A percentile compares a stretch with the other conserved stretches of the same genome.
Conservation (phyloP, 2,113 vertebrate species). For the Phainopepla nitens region DNA sequence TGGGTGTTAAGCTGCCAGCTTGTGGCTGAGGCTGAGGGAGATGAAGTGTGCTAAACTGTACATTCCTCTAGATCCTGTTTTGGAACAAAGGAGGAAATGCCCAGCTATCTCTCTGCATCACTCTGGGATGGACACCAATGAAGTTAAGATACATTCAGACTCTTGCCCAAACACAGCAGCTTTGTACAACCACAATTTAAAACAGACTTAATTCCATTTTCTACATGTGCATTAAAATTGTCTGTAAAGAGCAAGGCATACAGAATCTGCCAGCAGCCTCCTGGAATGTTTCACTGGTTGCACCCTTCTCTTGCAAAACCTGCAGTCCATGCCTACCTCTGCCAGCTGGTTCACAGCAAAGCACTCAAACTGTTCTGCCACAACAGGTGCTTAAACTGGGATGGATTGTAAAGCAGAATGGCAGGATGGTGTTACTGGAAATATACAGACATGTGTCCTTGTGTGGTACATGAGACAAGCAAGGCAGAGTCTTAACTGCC, state of each 20-base stretch:
- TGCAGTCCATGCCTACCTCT: background rate
- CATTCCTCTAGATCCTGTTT: background rate
- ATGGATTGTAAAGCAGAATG: background rate
- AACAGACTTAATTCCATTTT: background rate
- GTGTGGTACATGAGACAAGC: background rate
- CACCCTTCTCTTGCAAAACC: background rate
- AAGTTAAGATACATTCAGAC: background rate
- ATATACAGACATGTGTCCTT: background rate
- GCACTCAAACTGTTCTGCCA: background rate
- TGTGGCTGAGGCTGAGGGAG: background rate
- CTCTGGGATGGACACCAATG: accelerated
- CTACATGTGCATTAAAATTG: background rate
- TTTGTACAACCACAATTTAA: background rate
- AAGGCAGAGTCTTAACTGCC: background rate
- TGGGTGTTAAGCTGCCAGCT: background rate
- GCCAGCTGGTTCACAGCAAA: background rate
- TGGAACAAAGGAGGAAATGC: background rate
- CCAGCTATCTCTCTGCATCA: background rate
- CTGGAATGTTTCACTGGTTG: background rate
- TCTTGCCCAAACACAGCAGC: accelerated
- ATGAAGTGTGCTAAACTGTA: background rate
- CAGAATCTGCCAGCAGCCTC: background rate
- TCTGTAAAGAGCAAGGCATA: background rate
- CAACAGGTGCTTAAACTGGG: background rate
- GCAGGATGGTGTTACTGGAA: background rate